A percentile compares a stretch with the other conserved stretches of the same genome.
Conservation (phyloP, 2,797 vertebrate species). For the Pygocentrus nattereri region DNA sequence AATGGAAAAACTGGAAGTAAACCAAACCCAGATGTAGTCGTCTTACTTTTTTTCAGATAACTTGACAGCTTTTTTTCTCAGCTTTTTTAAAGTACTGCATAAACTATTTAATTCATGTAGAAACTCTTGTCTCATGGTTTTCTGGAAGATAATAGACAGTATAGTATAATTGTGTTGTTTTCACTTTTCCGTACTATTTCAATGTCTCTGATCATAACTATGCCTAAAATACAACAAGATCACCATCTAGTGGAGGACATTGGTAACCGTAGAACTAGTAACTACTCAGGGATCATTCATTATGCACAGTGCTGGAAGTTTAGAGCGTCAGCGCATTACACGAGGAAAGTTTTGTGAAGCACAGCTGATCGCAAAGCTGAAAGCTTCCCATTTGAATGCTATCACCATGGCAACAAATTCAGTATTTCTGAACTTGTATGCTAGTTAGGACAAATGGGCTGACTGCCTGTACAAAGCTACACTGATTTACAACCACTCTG, state of each 20-base stretch:
- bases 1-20: constrained; percentile 77
- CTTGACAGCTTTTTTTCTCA: neutral
- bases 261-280: neutral
- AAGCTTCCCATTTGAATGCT: neutral
- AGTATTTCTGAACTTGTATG: neutral
- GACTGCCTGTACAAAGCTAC: neutral
- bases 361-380: neutral
- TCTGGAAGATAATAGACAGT: neutral
- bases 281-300: neutral
- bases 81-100: neutral
- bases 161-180: neutral
- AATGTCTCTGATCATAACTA: neutral
- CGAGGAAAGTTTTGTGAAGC: neutral
- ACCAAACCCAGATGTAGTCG: constrained; percentile 50
- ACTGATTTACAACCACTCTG: too few relatives aligned
- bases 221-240: constrained; percentile 32
- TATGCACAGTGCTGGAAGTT: neutral
- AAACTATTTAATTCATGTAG: neutral
- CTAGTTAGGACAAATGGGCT: too few relatives aligned
- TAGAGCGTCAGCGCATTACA: neutral
- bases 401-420: neutral
- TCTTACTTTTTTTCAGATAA: neutral
- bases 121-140: neutral
- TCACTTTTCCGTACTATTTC: neutral
- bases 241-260: constrained; percentile 69